phyloP scores from a whole-genome alignment of 2,888 invertebrate species.

The Margaritifera margaritifera region DNA sequence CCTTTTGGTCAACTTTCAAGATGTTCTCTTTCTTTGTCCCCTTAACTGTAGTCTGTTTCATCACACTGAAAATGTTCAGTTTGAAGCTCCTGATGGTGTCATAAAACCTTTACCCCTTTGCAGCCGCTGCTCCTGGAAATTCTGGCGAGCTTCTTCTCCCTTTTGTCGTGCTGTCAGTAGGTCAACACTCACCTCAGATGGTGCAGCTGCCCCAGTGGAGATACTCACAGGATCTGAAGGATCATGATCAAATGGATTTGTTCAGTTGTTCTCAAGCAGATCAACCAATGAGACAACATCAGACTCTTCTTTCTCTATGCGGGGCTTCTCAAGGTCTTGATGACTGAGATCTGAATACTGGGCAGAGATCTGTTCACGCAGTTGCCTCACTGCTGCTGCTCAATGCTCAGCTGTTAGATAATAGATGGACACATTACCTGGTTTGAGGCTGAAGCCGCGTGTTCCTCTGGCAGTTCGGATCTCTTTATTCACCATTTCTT shows the following conservation, averaged over 20 bases:
- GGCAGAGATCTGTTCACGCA: no score
- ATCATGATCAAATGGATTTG: slow-evolving; percentile 20
- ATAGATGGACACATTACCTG: slow-evolving; percentile 27
- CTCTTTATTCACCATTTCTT: slow-evolving; percentile 34
- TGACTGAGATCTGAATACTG: neutral
- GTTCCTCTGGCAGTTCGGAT: slow-evolving; percentile 36
- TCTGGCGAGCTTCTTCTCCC: neutral
- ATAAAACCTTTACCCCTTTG: no score
- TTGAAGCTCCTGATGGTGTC: no score
- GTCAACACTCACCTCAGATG: slow-evolving; percentile 12
- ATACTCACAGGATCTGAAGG: slow-evolving; percentile 15
- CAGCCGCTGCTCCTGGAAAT: no score
- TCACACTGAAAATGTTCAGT: no score
- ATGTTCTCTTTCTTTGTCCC: no score
- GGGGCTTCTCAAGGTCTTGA: slow-evolving; percentile 4
- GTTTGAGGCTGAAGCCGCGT: slow-evolving; percentile 28
- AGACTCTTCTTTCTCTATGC: slow-evolving; percentile 6
- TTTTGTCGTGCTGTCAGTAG: slow-evolving; percentile 11
- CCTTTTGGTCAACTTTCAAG: no score
- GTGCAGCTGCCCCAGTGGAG: slow-evolving; percentile 9
- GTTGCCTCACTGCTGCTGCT: slow-evolving; percentile 9
- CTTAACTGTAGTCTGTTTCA: no score
- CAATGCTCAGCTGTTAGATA: slow-evolving; percentile 33
- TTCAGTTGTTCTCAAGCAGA: slow-evolving; percentile 19
- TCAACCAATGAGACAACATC: slow-evolving; percentile 4